Evolutionary conservation across 1,140 invertebrate genomes (phyloP).

Genomic region (Chironomus striatipennis): DNA sequence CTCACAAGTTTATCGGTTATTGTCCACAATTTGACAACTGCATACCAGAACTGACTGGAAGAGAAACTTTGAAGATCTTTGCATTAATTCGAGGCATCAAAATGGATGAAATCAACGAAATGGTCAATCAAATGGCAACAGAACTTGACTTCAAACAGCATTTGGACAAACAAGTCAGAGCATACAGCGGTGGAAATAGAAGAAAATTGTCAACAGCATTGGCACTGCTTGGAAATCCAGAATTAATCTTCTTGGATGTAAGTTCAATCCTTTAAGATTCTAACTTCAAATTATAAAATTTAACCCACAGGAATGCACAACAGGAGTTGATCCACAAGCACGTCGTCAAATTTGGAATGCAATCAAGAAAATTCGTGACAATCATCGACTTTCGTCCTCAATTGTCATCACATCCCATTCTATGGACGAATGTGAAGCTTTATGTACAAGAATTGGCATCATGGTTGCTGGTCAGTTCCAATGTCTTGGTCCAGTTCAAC

Average conservation of each 20-base stretch:
- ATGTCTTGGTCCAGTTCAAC: conserved; percentile 54
- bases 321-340: conserved; percentile 74
- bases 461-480: conserved; percentile 69
- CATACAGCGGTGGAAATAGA: conserved; percentile 83
- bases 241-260: conserved; percentile 70
- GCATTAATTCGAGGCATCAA: conserved; percentile 56
- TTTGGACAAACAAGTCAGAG: conserved; percentile 46
- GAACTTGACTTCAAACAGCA: conserved; percentile 44
- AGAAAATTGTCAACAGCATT: conserved; percentile 85
- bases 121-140: conserved; percentile 37
- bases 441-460: conserved; percentile 69
- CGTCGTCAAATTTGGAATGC: conserved; percentile 65
- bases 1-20: conserved; percentile 52
- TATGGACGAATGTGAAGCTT: conserved; percentile 71
- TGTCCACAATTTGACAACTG: conserved; percentile 70
- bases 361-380: conserved; percentile 36
- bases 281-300: neutral
- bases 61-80: conserved; percentile 62
- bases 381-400: conserved; percentile 35
- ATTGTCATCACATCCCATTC: conserved; percentile 66
- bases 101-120: conserved; percentile 41
- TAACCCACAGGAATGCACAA: conserved; percentile 67
- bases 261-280: neutral
- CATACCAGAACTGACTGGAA: conserved; percentile 60
- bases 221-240: conserved; percentile 74